phyloP scores from a whole-genome alignment of 2,888 invertebrate genomes.

The Altica lythri region DNA sequence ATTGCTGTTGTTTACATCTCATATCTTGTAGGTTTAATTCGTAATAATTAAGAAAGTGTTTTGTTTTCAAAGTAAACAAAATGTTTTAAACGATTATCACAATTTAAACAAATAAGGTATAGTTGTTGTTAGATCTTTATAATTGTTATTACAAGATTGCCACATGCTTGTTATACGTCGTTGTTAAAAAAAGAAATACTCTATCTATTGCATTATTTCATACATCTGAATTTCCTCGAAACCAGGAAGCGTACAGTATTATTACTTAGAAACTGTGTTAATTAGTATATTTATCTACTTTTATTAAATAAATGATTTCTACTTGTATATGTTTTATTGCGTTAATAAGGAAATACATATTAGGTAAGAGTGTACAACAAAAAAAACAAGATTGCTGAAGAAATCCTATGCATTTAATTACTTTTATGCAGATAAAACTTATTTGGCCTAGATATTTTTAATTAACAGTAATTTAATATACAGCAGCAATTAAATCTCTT shows the following conservation, averaged over 20 bases:
- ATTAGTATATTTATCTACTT: slow-evolving; percentile 51
- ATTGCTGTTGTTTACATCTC: background rate
- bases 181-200: slow-evolving; percentile 29
- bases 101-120: slow-evolving; percentile 10
- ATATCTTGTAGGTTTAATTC: background rate
- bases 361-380: slow-evolving; percentile 7
- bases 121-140: slow-evolving; percentile 16
- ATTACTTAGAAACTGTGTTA: slow-evolving; percentile 54
- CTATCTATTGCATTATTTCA: slow-evolving; percentile 32
- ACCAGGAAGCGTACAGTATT: slow-evolving; percentile 52
- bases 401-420: too few relatives aligned
- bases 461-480: too few relatives aligned
- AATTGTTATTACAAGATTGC: slow-evolving; percentile 21
- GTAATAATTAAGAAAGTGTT: background rate
- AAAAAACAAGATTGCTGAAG: background rate
- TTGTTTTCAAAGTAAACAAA: too few relatives aligned
- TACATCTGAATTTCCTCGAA: slow-evolving; percentile 42
- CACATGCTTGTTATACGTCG: slow-evolving; percentile 24
- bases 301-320: slow-evolving; percentile 48
- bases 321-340: slow-evolving; percentile 23
- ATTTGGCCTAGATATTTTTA: too few relatives aligned
- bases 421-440: too few relatives aligned
- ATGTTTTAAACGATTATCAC: too few relatives aligned
- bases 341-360: slow-evolving; percentile 12
- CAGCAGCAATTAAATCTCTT: too few relatives aligned